phyloP scores from a whole-genome alignment of 1,140 invertebrate genomes.

The Maconellicoccus hirsutus region DNA sequence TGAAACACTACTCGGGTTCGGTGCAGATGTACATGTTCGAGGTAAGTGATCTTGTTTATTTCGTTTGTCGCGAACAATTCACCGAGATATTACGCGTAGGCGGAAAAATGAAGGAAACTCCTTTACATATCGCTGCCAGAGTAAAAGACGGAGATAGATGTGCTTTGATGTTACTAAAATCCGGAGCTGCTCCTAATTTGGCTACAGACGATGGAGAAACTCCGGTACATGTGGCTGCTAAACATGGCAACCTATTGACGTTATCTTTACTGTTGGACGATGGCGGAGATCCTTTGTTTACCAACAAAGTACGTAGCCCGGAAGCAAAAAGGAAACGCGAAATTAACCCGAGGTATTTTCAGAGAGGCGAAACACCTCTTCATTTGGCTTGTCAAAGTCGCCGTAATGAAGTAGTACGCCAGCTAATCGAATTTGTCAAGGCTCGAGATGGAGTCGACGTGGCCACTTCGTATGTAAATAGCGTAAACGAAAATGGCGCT shows the following conservation, averaged over 20 bases:
- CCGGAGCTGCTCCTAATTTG: slow-evolving; percentile 89
- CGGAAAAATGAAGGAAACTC: slow-evolving; percentile 76
- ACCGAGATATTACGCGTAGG: slow-evolving; percentile 36
- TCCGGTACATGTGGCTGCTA: slow-evolving; percentile 81
- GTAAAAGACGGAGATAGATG: slow-evolving; percentile 89
- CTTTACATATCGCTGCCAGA: slow-evolving; percentile 87
- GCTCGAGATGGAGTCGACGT: slow-evolving; percentile 54
- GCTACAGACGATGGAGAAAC: slow-evolving; percentile 86
- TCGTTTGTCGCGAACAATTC: neutral
- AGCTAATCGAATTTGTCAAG: slow-evolving; percentile 75
- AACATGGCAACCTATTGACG: slow-evolving; percentile 75
- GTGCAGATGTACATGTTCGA: slow-evolving; percentile 90
- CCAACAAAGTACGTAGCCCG: slow-evolving; percentile 75
- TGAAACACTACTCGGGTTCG: slow-evolving; percentile 89
- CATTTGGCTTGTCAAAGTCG: slow-evolving; percentile 81
- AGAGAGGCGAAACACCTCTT: slow-evolving; percentile 91
- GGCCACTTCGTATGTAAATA: slow-evolving; percentile 63
- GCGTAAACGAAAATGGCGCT: slow-evolving; percentile 79
- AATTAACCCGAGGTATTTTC: neutral
- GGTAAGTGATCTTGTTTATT: slow-evolving; percentile 37
- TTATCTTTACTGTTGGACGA: slow-evolving; percentile 77
- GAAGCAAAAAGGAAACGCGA: too few species aligned
- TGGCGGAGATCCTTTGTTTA: slow-evolving; percentile 75
- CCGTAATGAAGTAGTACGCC: slow-evolving; percentile 68
- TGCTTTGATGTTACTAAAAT: slow-evolving; percentile 93